These are phyloP conservation scores for Dermolepida albohirtum DNA, from an alignment of 2,888 invertebrate genomes.

Conservation along the genomic window DNA sequence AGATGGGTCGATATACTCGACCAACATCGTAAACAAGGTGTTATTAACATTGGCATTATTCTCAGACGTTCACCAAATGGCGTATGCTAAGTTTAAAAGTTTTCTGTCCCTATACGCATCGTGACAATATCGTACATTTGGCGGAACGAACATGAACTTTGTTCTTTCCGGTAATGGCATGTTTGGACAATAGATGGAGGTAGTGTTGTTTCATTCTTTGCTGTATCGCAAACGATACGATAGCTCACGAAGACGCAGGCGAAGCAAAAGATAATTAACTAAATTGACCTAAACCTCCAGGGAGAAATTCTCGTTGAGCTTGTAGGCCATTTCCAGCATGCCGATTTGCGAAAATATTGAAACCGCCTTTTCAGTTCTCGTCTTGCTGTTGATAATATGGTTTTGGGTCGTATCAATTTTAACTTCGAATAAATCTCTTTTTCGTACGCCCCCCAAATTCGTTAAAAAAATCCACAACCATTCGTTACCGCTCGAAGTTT, in stretches of 20 bases:
- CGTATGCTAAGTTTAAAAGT: no score
- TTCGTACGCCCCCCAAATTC: conserved; percentile 1
- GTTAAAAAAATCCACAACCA: conserved; percentile 7
- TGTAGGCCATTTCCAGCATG: background rate
- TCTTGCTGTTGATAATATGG: background rate
- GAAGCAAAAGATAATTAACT: conserved; percentile 1
- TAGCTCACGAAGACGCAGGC: conserved; percentile 19
- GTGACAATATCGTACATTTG: no score
- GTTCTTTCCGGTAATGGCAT: no score
- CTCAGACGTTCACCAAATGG: no score
- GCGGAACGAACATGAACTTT: no score
- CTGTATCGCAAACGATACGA: no score
- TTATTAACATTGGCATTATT: no score
- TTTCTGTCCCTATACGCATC: no score
- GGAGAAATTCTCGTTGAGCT: conserved; percentile 8
- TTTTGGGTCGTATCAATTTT: background rate
- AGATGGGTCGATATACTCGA: no score
- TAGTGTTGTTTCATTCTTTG: no score
- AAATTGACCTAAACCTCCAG: conserved; percentile 3
- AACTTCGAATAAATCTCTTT: background rate
- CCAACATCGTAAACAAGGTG: no score
- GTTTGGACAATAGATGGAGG: no score
- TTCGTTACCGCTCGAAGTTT: background rate
- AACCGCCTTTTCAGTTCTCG: conserved; percentile 1
- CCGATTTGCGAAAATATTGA: conserved; percentile 3